Evolutionary conservation across 2,797 vertebrate species (phyloP), one percentile per base, ranked within the genome.

Genomic region (Alectoris magna): DNA sequence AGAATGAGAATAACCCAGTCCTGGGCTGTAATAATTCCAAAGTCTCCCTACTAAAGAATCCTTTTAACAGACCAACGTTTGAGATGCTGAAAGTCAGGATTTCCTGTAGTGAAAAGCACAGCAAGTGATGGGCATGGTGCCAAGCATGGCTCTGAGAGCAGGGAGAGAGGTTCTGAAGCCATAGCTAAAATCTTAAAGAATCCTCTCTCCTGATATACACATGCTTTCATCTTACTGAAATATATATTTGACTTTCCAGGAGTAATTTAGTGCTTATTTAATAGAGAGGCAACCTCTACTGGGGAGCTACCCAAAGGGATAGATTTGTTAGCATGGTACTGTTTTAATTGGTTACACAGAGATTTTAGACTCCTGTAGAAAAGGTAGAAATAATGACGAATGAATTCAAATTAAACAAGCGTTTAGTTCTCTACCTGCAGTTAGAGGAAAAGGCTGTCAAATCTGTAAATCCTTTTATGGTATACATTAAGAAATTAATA

Each of bases 1-100:
- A 85, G 66, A 94, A 93, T 67, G 51, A 77, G 64, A 70, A 72
- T 81, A 43, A 94, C 53, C 71, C 87, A 93, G 62, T 73, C 55
- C 67, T 34, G 24, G 55, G 64, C 51, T 93, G 44, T 31, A 27
- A 27, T 64, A 80, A 94, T 90, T 96, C 44, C 44, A 66, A 84
- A 73, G 85, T 87, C 31, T 94, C 64, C 44, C 48, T 93, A 3
- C 43, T 79, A 48, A 91, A 59, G 83, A 84, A 31, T 4, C 4
- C 70, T 76, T 92, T 69, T 69, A 69, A 75, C 59, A 51, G 7
- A 31, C 36, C 68, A 82, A 96, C 91, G 43, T 62, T 68, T 3
- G 2, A 56, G 48, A 87, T 85, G 56, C 48, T 79, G 87, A 22
- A 86, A 68, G 9, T 86, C 8, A 19, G 63, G 31, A n/a, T 90